Evolutionary conservation across 2,113 vertebrate genomes (phyloP).

Genomic region (Sialia sialis): DNA sequence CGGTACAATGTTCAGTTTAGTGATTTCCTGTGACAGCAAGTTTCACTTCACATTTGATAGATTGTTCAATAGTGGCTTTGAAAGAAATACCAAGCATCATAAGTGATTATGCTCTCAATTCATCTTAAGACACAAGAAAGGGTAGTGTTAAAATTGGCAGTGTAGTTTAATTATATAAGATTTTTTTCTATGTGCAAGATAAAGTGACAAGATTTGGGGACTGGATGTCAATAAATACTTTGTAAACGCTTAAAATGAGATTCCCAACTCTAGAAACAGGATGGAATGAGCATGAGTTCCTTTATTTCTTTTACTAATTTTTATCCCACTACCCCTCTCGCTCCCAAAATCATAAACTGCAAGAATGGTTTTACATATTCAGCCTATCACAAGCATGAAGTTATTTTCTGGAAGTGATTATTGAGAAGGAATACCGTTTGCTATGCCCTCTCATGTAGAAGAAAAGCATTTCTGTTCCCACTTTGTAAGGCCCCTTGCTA

Average conservation of each 20-base stretch:
- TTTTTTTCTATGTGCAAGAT: neutral
- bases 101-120: neutral
- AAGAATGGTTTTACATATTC: neutral
- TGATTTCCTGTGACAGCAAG: neutral
- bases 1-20: neutral
- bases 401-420: neutral
- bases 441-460: neutral
- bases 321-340: neutral
- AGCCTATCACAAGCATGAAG: neutral
- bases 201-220: neutral
- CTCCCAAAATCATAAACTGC: neutral
- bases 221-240: neutral
- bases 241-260: neutral
- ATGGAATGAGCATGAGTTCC: neutral
- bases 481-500: neutral
- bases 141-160: neutral
- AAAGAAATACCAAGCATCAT: neutral
- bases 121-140: neutral
- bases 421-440: neutral
- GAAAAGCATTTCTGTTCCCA: neutral
- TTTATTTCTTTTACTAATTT: neutral
- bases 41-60: neutral
- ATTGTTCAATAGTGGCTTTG: neutral
- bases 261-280: neutral
- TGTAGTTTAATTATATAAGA: neutral